Conservation (phyloP, 1,140 invertebrate species). For the Panonychus citri region DNA sequence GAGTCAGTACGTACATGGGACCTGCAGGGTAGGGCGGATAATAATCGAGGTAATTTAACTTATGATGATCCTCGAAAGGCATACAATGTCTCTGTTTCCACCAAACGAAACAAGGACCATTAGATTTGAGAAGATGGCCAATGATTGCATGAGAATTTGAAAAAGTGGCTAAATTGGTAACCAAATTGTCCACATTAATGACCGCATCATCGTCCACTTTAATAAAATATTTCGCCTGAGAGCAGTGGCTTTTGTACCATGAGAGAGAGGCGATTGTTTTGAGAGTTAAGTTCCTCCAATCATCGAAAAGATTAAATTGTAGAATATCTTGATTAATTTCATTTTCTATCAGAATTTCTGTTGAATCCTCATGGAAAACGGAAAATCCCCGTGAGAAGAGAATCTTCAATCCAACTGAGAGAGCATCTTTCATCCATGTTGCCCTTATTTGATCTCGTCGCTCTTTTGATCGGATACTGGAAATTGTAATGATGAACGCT, state of each 20-base stretch:
- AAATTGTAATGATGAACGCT: neutral
- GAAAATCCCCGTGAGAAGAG: neutral
- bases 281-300: slow-evolving; percentile 12
- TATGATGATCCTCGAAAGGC: neutral
- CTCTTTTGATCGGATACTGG: neutral
- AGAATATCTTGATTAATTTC: slow-evolving; percentile 13
- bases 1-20: slow-evolving; percentile 1
- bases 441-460: neutral
- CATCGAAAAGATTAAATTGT: slow-evolving; percentile 15
- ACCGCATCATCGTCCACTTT: slow-evolving; percentile 11
- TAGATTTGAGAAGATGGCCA: neutral
- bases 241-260: slow-evolving; percentile 13
- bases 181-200: neutral
- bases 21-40: slow-evolving; percentile 2
- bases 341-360: neutral
- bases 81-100: slow-evolving; percentile 2
- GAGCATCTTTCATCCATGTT: neutral
- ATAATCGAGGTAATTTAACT: neutral
- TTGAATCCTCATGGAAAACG: neutral
- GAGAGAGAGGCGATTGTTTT: slow-evolving; percentile 12
- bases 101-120: neutral
- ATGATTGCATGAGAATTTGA: neutral
- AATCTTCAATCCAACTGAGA: neutral
- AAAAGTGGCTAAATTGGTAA: neutral
- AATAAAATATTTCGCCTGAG: slow-evolving; percentile 11